A percentile compares a stretch with the other conserved stretches of the same genome.
These are phyloP conservation scores for Trichomycterus rosablanca DNA, from an alignment of 2,113 vertebrate species.

Conservation along the genomic window DNA sequence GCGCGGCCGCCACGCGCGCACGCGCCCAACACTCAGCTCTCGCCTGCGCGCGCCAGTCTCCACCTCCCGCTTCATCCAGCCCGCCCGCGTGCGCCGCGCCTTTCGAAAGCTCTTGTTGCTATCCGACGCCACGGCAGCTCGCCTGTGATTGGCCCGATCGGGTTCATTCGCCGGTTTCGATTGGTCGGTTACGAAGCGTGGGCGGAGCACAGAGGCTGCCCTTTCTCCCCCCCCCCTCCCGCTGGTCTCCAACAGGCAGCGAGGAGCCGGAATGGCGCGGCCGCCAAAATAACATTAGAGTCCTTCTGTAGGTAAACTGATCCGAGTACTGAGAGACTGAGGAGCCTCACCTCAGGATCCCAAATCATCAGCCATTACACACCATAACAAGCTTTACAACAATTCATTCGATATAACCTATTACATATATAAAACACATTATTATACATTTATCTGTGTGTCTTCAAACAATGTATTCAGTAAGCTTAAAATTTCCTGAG, in stretches of 20 bases:
- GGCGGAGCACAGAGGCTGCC: constrained; percentile 57
- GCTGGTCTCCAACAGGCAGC: constrained; percentile 50
- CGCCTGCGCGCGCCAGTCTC: constrained; percentile 31
- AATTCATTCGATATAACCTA: no score
- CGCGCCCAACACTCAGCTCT: background rate
- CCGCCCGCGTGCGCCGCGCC: constrained; percentile 45
- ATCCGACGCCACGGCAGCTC: constrained; percentile 71
- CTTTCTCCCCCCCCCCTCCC: constrained; percentile 43
- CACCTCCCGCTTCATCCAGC: constrained; percentile 37
- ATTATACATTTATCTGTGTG: no score
- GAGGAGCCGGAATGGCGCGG: constrained; percentile 64
- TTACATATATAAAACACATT: no score
- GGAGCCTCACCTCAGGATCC: background rate
- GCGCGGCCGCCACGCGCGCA: constrained; percentile 41
- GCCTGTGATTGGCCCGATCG: constrained; percentile 56
- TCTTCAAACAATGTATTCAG: no score
- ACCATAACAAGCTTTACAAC: background rate
- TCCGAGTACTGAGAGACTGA: constrained; percentile 7
- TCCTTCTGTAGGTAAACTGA: constrained; percentile 61
- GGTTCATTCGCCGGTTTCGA: constrained; percentile 43
- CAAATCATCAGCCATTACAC: background rate
- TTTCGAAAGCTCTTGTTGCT: constrained; percentile 70
- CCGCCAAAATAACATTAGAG: constrained; percentile 69
- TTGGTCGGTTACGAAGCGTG: constrained; percentile 56
- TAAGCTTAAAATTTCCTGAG: no score